phyloP scores from a whole-genome alignment of 2,888 invertebrate genomes.

The Tortricodes alternella region DNA sequence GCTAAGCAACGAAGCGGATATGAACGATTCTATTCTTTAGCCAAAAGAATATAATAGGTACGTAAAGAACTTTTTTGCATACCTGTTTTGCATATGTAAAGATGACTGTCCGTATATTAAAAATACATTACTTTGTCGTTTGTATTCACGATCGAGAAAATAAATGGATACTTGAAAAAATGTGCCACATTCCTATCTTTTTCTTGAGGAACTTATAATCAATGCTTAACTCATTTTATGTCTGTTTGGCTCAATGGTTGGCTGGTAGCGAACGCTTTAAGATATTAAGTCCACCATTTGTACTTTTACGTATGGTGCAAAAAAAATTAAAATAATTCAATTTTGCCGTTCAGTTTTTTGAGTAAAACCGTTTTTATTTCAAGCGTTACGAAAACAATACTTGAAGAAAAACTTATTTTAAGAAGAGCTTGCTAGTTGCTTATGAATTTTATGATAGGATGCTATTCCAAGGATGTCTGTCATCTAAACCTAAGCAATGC shows the following conservation, averaged over 20 bases:
- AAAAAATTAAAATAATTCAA: no score
- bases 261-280: no score
- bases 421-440: not conserved
- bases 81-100: slow-evolving; percentile 11
- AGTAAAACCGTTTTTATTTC: no score
- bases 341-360: no score
- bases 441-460: not conserved
- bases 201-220: not conserved
- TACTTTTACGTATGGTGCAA: no score
- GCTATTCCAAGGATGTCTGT: not conserved
- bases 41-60: not conserved
- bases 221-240: no score
- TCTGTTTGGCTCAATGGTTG: no score
- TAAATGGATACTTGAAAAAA: slow-evolving; percentile 5
- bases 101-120: slow-evolving; percentile 18
- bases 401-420: no score
- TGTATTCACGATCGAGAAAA: slow-evolving; percentile 4
- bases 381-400: no score
- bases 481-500: not conserved
- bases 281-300: no score
- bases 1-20: not conserved
- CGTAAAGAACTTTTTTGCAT: not conserved
- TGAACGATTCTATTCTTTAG: slow-evolving; percentile 13
- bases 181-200: not conserved
- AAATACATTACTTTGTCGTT: slow-evolving; percentile 22